A percentile compares a stretch with the other conserved stretches of the same genome.
These are phyloP conservation scores for Nephrotoma appendiculata DNA, from an alignment of 2,888 invertebrate species.

Conservation along the genomic window DNA sequence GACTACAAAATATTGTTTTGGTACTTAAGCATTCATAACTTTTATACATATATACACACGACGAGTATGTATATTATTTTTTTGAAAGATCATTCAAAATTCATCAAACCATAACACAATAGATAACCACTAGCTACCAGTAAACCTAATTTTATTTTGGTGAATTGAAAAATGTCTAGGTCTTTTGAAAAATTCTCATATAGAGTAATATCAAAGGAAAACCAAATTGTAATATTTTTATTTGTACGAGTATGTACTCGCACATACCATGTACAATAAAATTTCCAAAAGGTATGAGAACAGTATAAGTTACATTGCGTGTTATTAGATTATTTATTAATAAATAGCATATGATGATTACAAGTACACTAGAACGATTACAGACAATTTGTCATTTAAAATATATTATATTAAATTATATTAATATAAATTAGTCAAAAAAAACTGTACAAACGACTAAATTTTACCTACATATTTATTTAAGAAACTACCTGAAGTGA, in stretches of 20 bases:
- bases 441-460: neutral
- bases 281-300: neutral
- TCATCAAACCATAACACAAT: neutral
- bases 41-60: neutral
- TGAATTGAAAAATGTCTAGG: neutral
- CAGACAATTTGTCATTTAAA: neutral
- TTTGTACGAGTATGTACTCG: neutral
- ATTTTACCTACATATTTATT: neutral
- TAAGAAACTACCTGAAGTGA: neutral
- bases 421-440: neutral
- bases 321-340: constrained; percentile 9
- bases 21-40: neutral
- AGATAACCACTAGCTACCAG: neutral
- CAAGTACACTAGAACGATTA: neutral
- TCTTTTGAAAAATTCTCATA: neutral
- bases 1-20: neutral
- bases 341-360: neutral
- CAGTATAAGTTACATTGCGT: constrained; percentile 10
- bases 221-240: neutral
- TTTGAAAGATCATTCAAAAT: neutral
- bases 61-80: neutral
- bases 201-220: neutral
- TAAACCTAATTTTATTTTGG: neutral
- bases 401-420: neutral
- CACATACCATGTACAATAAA: neutral